Conservation (phyloP, 2,888 invertebrate species). For the Ophioninae sp. region DNA sequence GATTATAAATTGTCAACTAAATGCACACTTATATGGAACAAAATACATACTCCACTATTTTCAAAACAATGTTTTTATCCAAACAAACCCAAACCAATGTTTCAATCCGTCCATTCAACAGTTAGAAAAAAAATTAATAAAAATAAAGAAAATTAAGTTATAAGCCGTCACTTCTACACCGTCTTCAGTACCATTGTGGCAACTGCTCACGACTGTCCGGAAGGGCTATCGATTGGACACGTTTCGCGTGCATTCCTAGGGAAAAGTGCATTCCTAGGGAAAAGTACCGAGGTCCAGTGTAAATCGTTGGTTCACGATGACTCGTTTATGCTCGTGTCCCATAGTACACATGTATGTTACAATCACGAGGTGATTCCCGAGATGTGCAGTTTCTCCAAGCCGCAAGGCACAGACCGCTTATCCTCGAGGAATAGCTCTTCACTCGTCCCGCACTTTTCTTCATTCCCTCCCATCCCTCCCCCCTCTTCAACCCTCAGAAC, state of each 20-base stretch:
- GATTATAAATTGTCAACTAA: no score
- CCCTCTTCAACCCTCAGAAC: not conserved
- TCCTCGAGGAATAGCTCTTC: conserved; percentile 63
- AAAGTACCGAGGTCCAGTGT: not conserved
- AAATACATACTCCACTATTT: no score
- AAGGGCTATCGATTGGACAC: not conserved
- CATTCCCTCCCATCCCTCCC: not conserved
- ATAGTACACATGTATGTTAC: conserved; percentile 18
- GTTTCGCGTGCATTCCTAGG: not conserved
- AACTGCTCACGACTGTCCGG: no score
- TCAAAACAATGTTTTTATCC: no score
- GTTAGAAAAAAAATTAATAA: no score
- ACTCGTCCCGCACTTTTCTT: conserved; percentile 11
- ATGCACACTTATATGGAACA: no score
- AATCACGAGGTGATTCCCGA: conserved; percentile 37
- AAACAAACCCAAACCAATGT: no score
- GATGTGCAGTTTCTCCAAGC: conserved; percentile 51
- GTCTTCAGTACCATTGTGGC: no score
- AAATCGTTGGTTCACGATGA: not conserved
- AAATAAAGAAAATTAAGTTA: no score
- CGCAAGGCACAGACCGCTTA: conserved; percentile 69
- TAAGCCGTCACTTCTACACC: no score
- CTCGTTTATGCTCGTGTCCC: not conserved
- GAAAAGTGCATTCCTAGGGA: not conserved
- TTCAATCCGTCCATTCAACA: no score